Evolutionary conservation across 2,113 vertebrate species (phyloP).

Genomic region (Lophotis ruficrista): DNA sequence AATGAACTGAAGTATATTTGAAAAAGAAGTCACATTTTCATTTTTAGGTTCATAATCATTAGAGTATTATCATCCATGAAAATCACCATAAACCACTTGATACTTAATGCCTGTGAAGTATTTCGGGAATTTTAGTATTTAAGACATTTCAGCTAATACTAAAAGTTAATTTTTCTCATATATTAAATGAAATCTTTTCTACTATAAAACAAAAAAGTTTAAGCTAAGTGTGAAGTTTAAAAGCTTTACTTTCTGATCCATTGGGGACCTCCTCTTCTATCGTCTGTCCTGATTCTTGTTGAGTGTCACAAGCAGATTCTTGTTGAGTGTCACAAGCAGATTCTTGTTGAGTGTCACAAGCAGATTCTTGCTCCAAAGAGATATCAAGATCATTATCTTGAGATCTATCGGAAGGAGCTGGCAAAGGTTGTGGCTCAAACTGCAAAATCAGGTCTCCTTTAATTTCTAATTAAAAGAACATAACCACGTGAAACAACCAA

Average conservation of each 20-base stretch:
- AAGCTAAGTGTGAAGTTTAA: not conserved
- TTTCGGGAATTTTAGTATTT: not conserved
- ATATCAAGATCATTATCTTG: conserved; percentile 88
- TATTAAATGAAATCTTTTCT: not conserved
- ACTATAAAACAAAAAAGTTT: not conserved
- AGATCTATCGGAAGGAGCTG: conserved; percentile 68
- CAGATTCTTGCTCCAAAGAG: conserved; percentile 79
- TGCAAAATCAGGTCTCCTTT: conserved; percentile 85
- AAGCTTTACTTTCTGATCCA: conserved; percentile 54
- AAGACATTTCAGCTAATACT: not conserved
- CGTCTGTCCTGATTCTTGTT: not conserved
- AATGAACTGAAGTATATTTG: not conserved
- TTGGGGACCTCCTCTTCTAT: not conserved
- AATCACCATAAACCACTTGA: not conserved
- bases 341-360: conserved; percentile 35
- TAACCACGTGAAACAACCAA: not conserved
- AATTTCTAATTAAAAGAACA: conserved; percentile 75
- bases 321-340: not conserved
- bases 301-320: conserved; percentile 16
- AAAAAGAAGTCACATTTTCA: not conserved
- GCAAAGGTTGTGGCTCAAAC: conserved; percentile 89
- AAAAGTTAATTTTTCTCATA: not conserved
- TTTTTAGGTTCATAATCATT: not conserved
- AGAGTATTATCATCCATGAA: not conserved
- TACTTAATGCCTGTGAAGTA: not conserved